These are phyloP conservation scores for Phoenicopterus ruber DNA, from an alignment of 2,113 vertebrate genomes.

Conservation along the genomic window DNA sequence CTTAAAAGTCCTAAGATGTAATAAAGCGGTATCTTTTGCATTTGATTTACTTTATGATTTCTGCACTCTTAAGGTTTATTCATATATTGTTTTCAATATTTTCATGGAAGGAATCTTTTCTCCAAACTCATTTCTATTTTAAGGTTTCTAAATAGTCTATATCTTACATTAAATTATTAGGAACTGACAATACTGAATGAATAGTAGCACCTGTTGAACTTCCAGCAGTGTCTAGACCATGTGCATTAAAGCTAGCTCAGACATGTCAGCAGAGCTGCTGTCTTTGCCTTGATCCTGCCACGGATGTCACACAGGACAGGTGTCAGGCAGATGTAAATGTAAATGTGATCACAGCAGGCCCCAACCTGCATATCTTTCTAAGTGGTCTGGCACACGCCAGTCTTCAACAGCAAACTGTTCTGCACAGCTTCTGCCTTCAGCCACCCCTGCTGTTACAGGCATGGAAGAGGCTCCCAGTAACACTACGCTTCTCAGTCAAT, in stretches of 20 bases:
- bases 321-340: neutral
- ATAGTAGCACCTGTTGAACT: neutral
- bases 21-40: neutral
- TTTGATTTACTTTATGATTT: neutral
- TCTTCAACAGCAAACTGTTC: neutral
- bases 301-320: neutral
- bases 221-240: neutral
- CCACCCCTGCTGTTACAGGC: neutral
- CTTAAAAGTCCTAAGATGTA: neutral
- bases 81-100: neutral
- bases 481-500: neutral
- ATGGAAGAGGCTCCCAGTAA: neutral
- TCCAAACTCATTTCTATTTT: neutral
- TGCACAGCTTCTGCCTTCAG: neutral
- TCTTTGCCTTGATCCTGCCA: neutral
- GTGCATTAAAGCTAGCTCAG: neutral
- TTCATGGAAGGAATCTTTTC: neutral
- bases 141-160: neutral
- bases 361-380: neutral
- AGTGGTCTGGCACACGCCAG: neutral
- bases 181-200: neutral
- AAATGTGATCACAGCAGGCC: neutral
- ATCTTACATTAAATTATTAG: neutral
- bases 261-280: neutral
- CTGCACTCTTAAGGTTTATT: neutral